These are phyloP conservation scores for Rhinoderma darwinii DNA, from an alignment of 2,113 vertebrate genomes.

Conservation along the genomic window DNA sequence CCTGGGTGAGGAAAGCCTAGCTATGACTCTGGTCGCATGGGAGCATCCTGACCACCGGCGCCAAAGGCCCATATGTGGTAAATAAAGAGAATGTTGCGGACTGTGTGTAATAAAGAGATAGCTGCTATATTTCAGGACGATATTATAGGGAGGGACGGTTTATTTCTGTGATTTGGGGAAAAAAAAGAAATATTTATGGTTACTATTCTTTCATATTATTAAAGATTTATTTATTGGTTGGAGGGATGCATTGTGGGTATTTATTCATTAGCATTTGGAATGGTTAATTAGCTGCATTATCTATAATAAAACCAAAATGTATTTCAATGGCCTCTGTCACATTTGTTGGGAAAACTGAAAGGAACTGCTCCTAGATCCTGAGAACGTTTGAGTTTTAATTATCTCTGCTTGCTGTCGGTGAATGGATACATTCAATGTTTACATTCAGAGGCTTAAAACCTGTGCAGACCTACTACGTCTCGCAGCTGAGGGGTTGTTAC, in stretches of 20 bases:
- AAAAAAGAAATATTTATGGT: conserved; percentile 51
- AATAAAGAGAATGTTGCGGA: background rate
- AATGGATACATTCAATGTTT: background rate
- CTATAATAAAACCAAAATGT: conserved; percentile 55
- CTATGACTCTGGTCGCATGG: background rate
- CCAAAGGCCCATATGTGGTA: background rate
- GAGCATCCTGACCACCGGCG: background rate
- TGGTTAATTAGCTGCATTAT: conserved; percentile 59
- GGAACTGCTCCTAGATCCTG: background rate
- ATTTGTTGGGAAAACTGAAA: background rate
- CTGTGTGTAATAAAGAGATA: conserved; percentile 28
- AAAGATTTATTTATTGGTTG: conserved; percentile 53
- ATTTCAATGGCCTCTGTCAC: conserved; percentile 23
- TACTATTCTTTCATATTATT: conserved; percentile 48
- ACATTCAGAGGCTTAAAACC: background rate
- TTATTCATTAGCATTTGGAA: conserved; percentile 60
- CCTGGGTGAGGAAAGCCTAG: background rate
- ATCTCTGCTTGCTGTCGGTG: conserved; percentile 3
- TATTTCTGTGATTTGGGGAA: conserved; percentile 51
- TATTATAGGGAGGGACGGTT: conserved; percentile 26
- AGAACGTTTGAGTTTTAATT: background rate
- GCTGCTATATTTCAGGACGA: conserved; percentile 51
- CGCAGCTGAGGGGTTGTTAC: too few relatives aligned
- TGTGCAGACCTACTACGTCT: too few relatives aligned
- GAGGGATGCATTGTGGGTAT: conserved; percentile 58